A percentile compares a stretch with the other conserved stretches of the same genome.
phyloP scores from a whole-genome alignment of 2,113 vertebrate genomes.

The Scatophagus argus region DNA sequence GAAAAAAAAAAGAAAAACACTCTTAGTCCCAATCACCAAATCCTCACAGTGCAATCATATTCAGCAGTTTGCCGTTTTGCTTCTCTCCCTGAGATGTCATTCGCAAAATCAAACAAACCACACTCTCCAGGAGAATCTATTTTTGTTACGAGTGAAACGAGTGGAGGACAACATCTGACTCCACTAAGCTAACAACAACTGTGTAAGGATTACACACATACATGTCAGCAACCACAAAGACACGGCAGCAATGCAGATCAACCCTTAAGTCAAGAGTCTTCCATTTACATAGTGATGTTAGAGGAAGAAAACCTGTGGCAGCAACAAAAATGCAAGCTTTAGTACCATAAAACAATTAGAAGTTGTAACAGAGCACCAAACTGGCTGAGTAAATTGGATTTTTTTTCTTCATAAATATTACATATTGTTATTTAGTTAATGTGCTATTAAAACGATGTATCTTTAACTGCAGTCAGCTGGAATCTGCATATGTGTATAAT shows the following conservation, averaged over 20 bases:
- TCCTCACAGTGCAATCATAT: conserved; percentile 59
- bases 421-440: conserved; percentile 11
- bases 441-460: conserved; percentile 6
- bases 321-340: neutral
- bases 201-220: conserved; percentile 50
- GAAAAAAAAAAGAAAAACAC: conserved; percentile 15
- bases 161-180: conserved; percentile 55
- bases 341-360: conserved; percentile 18
- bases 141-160: conserved; percentile 55
- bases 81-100: conserved; percentile 59
- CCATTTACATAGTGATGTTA: neutral
- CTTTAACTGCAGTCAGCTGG: conserved; percentile 12
- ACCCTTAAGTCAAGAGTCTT: conserved; percentile 31
- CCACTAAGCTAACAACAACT: conserved; percentile 47
- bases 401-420: neutral
- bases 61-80: conserved; percentile 48
- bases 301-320: conserved; percentile 22
- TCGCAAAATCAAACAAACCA: conserved; percentile 69
- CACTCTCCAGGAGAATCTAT: conserved; percentile 60
- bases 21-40: conserved; percentile 22
- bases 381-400: conserved; percentile 10
- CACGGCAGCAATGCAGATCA: conserved; percentile 40
- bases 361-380: conserved; percentile 18
- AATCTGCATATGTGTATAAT: neutral
- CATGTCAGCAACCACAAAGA: conserved; percentile 47